phyloP scores from a whole-genome alignment of 2,888 invertebrate genomes.

The Drosophila infuscata region DNA sequence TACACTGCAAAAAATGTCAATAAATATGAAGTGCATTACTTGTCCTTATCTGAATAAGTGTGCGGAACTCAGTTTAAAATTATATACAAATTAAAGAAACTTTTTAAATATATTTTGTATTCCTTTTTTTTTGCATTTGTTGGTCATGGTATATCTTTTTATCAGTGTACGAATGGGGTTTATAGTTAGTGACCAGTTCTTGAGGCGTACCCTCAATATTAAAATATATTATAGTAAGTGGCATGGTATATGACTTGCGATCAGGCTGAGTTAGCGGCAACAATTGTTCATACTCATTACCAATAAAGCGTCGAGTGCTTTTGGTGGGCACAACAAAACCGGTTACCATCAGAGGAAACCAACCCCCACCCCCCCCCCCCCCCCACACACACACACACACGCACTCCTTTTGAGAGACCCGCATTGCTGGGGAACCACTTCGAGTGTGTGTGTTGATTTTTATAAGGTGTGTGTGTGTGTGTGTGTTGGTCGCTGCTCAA shows the following conservation, averaged over 20 bases:
- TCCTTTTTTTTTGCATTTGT: background rate
- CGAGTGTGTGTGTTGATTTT: conserved; percentile 19
- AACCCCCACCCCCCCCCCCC: too few relatives aligned
- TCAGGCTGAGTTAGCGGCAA: conserved; percentile 22
- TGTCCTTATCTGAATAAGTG: background rate
- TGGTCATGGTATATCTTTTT: background rate
- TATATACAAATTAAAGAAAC: background rate
- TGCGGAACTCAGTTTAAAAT: background rate
- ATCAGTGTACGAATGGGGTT: background rate
- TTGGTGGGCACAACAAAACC: conserved; percentile 49
- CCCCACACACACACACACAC: too few relatives aligned
- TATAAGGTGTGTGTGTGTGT: conserved; percentile 16
- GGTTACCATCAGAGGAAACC: conserved; percentile 49
- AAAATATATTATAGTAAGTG: conserved; percentile 6
- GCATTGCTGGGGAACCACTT: conserved; percentile 31
- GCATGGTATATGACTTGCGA: conserved; percentile 5
- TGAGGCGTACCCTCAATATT: conserved; percentile 9
- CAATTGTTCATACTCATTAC: conserved; percentile 59
- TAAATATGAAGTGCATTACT: background rate
- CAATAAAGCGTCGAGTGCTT: conserved; percentile 32
- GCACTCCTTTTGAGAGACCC: background rate
- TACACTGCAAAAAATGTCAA: conserved; percentile 7
- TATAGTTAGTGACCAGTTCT: conserved; percentile 11
- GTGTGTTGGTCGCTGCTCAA: conserved; percentile 50
- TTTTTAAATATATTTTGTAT: background rate